Conservation (phyloP, 2,113 vertebrate species). For the Alligator mississippiensis region DNA sequence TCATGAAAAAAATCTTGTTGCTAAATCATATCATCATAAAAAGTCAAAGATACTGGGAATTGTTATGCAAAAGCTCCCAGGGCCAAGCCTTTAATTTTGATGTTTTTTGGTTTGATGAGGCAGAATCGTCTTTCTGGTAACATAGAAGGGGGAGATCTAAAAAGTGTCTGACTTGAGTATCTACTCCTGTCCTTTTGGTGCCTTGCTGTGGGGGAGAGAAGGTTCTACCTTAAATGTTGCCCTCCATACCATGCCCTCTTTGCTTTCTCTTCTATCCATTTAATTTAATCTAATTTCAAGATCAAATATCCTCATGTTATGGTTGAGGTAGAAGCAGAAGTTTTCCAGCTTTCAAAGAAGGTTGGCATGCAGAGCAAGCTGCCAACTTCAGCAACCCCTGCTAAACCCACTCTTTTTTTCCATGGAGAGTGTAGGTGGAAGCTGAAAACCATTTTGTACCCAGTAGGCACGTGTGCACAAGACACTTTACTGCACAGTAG, state of each 20-base stretch:
- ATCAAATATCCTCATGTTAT: background rate
- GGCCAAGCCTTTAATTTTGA: background rate
- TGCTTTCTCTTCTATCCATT: rapidly evolving
- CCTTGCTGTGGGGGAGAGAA: background rate
- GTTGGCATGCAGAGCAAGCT: background rate
- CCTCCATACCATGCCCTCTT: rapidly evolving
- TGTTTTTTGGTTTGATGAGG: background rate
- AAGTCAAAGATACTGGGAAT: background rate
- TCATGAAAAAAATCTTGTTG: background rate
- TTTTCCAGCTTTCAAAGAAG: background rate
- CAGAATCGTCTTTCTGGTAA: background rate
- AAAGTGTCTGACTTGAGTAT: background rate
- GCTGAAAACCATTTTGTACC: background rate
- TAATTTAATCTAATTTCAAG: rapidly evolving
- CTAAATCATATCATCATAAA: background rate
- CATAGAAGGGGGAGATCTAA: background rate
- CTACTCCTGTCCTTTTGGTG: background rate
- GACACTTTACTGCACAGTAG: no score
- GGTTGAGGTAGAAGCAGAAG: no score
- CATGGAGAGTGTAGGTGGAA: background rate
- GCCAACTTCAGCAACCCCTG: background rate
- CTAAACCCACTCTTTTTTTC: background rate
- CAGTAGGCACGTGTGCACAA: no score
- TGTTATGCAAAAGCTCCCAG: background rate
- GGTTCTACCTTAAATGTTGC: background rate